Evolutionary conservation across 2,888 invertebrate genomes (phyloP), one percentile per base, ranked within the genome.

Genomic region (Drosophila tanythrix): DNA sequence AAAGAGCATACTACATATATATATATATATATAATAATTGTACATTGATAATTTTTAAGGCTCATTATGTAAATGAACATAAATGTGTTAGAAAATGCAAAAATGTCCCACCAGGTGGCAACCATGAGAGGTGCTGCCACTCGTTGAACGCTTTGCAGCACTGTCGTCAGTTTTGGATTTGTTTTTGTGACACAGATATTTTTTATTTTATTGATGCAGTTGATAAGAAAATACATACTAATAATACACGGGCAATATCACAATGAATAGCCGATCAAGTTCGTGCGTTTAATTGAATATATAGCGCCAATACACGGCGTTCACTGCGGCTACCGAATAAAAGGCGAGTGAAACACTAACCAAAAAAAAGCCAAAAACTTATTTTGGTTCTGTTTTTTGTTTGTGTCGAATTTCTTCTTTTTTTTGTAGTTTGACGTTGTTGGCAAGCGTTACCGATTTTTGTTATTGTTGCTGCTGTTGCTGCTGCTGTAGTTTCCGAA

Each of bases 181-280:
- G 82, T 79, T 79, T 68, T 78, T 77, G 73, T 65, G 81, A 63
- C 72, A 81, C 64, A 80, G 60, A 76, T 56, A 46, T 55, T 58
- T 65, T 61, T 66, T 73, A 74, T 69, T 80, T 71, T 80, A 80
- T 80, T 80, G 79, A 82, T 79, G 70, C 65, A 62, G 60, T 74
- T 79, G 79, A 79, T 79, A 79, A 79, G 82, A 62, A 64, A 65
- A 31, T 46, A 69, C 59, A 57, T 40, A 60, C 50, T 27, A 27
- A 52, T 27, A 31, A 52, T 27, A 38, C 18, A 63, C 36, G 38
- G 43, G 15, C 36, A 35, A 67, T 52, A 59, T 63, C 55, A 74
- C 82, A 68, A 82, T 82, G 80, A 25, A 43, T 61, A 40, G 58
- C 36, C 59, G 68, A 63, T 59, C 51, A 8, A 38, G 50, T 40